Conservation (phyloP, 2,888 invertebrate genomes). For the Bibio marci region DNA sequence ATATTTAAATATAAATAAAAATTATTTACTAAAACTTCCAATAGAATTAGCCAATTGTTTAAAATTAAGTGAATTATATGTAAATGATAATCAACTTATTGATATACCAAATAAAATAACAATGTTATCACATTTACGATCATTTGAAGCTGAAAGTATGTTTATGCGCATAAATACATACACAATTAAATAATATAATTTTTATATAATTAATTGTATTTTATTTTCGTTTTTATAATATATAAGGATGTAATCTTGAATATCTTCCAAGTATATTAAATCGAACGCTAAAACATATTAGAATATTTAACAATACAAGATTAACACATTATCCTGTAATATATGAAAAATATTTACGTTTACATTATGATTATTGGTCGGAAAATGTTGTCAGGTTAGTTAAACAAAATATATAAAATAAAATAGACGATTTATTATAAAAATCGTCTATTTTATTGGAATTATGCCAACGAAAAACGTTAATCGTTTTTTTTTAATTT, state of each 20-base stretch:
- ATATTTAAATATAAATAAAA: slow-evolving; percentile 22
- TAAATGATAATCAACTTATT: slow-evolving; percentile 24
- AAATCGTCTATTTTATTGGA: too few relatives aligned
- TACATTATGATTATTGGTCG: slow-evolving; percentile 19
- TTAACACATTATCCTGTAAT: slow-evolving; percentile 27
- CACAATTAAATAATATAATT: too few relatives aligned
- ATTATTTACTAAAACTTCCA: slow-evolving; percentile 21
- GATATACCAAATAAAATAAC: slow-evolving; percentile 26
- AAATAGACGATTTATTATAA: not conserved
- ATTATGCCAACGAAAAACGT: not conserved
- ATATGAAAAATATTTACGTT: slow-evolving; percentile 25
- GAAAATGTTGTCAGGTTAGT: slow-evolving; percentile 6
- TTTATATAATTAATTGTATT: not conserved
- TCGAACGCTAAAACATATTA: slow-evolving; percentile 22
- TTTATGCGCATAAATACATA: slow-evolving; percentile 2
- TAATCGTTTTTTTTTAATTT: too few relatives aligned
- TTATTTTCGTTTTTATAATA: not conserved
- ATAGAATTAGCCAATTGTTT: slow-evolving; percentile 22
- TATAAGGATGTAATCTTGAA: slow-evolving; percentile 24
- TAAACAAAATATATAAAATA: not conserved
- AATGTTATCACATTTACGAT: slow-evolving; percentile 22
- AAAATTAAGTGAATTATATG: slow-evolving; percentile 21
- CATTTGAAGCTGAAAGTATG: slow-evolving; percentile 26
- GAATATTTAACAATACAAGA: slow-evolving; percentile 26
- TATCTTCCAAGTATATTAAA: slow-evolving; percentile 25